Evolutionary conservation across 2,113 vertebrate genomes (phyloP).

Genomic region (Antidorcas marsupialis): DNA sequence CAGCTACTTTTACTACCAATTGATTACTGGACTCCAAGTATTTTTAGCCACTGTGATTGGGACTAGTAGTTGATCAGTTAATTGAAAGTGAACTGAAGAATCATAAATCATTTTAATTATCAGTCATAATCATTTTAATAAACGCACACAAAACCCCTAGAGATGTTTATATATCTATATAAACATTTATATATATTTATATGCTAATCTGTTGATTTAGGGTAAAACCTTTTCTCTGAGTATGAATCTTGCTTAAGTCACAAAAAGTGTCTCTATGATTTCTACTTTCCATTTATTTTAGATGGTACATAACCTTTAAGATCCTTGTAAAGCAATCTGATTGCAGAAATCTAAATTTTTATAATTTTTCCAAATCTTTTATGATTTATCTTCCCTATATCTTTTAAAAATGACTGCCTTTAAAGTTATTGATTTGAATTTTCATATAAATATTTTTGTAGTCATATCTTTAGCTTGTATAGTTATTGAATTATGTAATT

Average conservation of each 20-base stretch:
- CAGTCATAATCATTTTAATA: not conserved
- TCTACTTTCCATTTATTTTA: not conserved
- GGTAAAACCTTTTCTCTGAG: constrained; percentile 7
- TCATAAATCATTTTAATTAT: not conserved
- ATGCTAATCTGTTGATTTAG: not conserved
- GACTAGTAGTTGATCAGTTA: not conserved
- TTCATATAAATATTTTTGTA: not conserved
- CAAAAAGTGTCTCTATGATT: not conserved
- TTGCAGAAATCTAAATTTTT: not conserved
- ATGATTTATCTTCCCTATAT: not conserved
- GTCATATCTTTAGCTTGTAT: not conserved
- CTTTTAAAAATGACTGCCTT: not conserved
- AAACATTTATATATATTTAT: not conserved
- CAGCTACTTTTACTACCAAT: not conserved
- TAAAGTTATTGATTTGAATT: not conserved
- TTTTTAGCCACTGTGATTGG: not conserved
- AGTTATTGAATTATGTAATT: not conserved
- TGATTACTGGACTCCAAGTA: not conserved
- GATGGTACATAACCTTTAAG: not conserved
- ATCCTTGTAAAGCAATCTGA: not conserved
- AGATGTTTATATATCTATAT: no score
- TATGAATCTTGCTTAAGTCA: not conserved
- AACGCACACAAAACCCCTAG: not conserved
- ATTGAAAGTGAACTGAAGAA: not conserved
- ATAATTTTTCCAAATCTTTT: not conserved